Conservation (phyloP, 2,797 vertebrate genomes). For the Mionectes olivaceus region DNA sequence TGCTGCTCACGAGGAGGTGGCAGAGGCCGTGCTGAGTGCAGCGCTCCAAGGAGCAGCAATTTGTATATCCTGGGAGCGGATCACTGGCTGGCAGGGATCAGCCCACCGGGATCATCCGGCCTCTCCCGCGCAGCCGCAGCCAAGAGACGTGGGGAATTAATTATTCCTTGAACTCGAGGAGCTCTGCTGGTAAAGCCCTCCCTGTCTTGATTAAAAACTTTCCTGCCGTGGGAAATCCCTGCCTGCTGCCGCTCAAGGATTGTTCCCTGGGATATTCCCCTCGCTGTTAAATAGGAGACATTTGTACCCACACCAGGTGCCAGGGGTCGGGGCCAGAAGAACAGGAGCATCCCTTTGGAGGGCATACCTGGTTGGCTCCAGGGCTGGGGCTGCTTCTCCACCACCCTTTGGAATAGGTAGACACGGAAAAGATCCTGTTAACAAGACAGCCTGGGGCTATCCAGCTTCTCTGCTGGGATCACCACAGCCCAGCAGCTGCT, state of each 20-base stretch:
- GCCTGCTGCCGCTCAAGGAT: accelerated
- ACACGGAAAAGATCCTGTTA: accelerated
- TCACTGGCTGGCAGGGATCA: background rate
- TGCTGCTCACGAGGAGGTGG: accelerated
- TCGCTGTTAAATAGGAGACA: accelerated
- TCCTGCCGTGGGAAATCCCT: background rate
- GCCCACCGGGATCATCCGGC: background rate
- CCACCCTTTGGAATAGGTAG: background rate
- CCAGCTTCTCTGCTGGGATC: background rate
- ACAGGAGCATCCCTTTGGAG: background rate
- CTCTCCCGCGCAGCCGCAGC: background rate
- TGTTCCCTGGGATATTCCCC: background rate
- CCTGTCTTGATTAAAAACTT: background rate
- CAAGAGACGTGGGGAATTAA: background rate
- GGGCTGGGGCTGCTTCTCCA: background rate
- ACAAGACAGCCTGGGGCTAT: background rate
- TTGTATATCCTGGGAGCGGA: background rate
- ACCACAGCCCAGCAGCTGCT: background rate
- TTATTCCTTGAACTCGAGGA: background rate
- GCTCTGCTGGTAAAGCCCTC: background rate
- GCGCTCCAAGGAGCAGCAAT: background rate
- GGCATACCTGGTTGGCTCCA: background rate
- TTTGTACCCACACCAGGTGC: accelerated
- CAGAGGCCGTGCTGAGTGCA: background rate
- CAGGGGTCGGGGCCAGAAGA: background rate